These are phyloP conservation scores for Zaprionus vittiger DNA, from an alignment of 1,140 invertebrate species.

Conservation along the genomic window DNA sequence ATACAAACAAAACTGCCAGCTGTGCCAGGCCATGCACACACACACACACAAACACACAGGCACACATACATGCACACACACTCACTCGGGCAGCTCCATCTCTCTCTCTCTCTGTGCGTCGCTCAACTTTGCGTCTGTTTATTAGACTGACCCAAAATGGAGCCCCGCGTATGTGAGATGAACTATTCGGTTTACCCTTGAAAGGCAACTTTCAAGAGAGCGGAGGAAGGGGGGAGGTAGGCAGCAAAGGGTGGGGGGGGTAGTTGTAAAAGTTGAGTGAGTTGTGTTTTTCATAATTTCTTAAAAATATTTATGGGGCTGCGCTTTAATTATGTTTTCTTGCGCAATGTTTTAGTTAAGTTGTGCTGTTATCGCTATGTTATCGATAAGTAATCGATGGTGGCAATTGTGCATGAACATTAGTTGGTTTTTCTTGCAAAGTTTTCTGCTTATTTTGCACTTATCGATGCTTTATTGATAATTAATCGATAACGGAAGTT, in stretches of 20 bases:
- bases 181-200: constrained; percentile 48
- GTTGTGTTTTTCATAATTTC: not conserved
- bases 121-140: constrained; percentile 43
- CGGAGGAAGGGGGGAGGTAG: not conserved
- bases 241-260: not conserved
- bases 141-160: constrained; percentile 76
- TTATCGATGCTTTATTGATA: not conserved
- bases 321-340: not conserved
- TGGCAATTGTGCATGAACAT: not conserved
- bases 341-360: not conserved
- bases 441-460: not conserved
- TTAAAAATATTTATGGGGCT: not conserved
- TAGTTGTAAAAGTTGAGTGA: not conserved
- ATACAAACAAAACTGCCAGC: constrained; percentile 54
- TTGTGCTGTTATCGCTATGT: not conserved
- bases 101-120: not conserved
- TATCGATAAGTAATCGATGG: not conserved
- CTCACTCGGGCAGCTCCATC: not conserved
- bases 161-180: constrained; percentile 35
- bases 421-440: not conserved
- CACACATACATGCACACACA: not conserved
- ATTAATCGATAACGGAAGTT: not conserved
- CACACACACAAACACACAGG: not conserved
- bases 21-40: constrained; percentile 28
- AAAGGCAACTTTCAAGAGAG: not conserved